phyloP scores from a whole-genome alignment of 2,113 vertebrate genomes.

The Gambusia holbrooki region DNA sequence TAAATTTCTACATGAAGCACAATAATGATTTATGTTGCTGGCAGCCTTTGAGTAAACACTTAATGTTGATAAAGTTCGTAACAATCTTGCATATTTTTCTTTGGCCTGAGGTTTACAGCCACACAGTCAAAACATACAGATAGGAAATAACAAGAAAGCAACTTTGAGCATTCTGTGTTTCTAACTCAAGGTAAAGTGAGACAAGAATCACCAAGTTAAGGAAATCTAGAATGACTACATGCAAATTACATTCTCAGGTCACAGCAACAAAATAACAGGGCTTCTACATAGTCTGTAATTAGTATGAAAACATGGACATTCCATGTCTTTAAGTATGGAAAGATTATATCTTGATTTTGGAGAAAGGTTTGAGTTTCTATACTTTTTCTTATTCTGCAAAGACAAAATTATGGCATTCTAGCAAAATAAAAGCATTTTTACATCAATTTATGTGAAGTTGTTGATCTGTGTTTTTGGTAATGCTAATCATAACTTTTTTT shows the following conservation, averaged over 20 bases:
- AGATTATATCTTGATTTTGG: neutral
- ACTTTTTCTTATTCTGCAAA: neutral
- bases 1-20: conserved; percentile 4
- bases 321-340: neutral
- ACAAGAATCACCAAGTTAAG: neutral
- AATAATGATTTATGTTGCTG: conserved; percentile 21
- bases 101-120: conserved; percentile 49
- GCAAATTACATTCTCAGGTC: too few species aligned
- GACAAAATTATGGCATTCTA: neutral
- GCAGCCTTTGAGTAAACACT: conserved; percentile 47
- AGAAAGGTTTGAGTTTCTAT: neutral
- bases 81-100: conserved; percentile 52
- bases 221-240: too few species aligned
- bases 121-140: conserved; percentile 69
- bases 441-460: neutral
- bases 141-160: conserved; percentile 31
- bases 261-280: neutral
- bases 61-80: conserved; percentile 54
- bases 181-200: neutral
- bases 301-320: neutral
- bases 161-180: conserved; percentile 4
- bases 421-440: neutral
- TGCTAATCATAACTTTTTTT: too few species aligned
- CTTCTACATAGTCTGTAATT: neutral
- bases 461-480: too few species aligned